These are phyloP conservation scores for Crypturellus undulatus DNA, from an alignment of 2,113 vertebrate species.

Conservation along the genomic window DNA sequence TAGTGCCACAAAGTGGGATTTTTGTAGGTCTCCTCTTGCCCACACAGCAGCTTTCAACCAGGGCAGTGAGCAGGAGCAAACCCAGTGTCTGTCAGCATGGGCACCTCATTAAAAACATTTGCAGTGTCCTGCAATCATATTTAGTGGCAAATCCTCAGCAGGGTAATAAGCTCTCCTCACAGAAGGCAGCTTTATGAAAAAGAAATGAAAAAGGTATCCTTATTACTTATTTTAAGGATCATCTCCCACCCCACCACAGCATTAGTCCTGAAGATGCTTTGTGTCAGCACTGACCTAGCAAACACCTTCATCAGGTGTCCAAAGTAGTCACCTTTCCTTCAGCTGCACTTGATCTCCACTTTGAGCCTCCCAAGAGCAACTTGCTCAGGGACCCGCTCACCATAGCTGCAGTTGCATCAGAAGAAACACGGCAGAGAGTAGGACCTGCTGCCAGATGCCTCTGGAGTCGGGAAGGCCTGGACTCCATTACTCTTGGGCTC, in stretches of 20 bases:
- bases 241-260: neutral
- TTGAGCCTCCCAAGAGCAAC: neutral
- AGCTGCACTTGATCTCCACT: neutral
- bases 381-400: neutral
- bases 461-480: neutral
- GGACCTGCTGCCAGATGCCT: neutral
- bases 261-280: fast-evolving
- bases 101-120: neutral
- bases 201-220: slow-evolving; percentile 37
- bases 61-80: neutral
- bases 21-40: neutral
- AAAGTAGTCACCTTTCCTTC: fast-evolving
- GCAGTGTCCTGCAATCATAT: neutral
- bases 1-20: neutral
- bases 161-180: neutral
- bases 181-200: neutral
- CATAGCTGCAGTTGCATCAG: neutral
- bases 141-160: neutral
- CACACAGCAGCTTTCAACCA: neutral
- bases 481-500: neutral
- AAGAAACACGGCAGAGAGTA: neutral
- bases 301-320: neutral
- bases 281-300: neutral
- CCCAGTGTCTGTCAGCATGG: neutral
- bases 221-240: neutral